Evolutionary conservation across 2,888 invertebrate species (phyloP), one percentile per base, ranked within the genome.

Genomic region (Coenonympha glycerion): DNA sequence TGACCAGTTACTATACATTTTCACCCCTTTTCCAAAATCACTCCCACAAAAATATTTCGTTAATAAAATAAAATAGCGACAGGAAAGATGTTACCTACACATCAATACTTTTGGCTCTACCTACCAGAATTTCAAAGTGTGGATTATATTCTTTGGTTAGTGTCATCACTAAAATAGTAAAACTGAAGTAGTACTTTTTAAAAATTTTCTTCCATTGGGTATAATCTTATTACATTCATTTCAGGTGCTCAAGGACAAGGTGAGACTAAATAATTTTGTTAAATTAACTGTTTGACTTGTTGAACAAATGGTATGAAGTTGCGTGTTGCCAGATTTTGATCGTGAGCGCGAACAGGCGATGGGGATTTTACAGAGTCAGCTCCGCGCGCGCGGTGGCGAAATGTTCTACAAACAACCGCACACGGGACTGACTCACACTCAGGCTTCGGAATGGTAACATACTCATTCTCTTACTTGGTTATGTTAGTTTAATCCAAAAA

Each of bases 381-480:
- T 85, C 3, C 52, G 56, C 2, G 54, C 66, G 1, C 73, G 58
- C n/a, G 82, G 76, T 4, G 46, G n/a, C 0, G 76, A 80, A 47
- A 49, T 60, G 0, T 66, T 84, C 19, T 76, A 83, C 58, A 66
- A 74, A 16, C 80, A 79, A 56, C 69, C 77, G 0, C 73, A 69
- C n/a, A 70, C 72, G 1, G 64, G 64, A 26, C 57, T 84, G 3
- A 65, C 77, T 0, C 71, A 84, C 36, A 6, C 22, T 1, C 60
- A 68, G 41, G 73, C 79, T 9, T 73, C 81, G 0, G 62, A 75
- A 1, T 77, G 77, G 85, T 39, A 39, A 24, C 8, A 3, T 84
- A 54, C 57, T 47, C 30, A 13, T 6, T 21, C 47, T 15, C 33
- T 13, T n/a, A n/a, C n/a, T n/a, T n/a, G n/a, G n/a, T n/a, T n/a